Evolutionary conservation across 2,113 vertebrate species (phyloP).

Genomic region (Petaurus breviceps): DNA sequence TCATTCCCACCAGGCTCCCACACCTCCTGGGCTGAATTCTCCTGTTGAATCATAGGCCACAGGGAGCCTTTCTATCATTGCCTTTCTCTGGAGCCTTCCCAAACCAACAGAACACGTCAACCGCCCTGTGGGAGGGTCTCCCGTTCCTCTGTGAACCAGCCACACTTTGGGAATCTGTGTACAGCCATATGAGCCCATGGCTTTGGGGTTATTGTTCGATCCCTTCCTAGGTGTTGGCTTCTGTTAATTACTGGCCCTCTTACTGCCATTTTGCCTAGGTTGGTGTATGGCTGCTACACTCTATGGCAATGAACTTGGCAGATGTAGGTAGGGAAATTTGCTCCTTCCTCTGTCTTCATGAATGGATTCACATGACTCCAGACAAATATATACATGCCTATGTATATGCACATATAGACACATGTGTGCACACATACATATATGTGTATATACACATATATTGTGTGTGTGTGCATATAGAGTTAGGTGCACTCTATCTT

Average conservation of each 20-base stretch:
- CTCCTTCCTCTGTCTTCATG: neutral
- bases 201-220: neutral
- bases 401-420: no score
- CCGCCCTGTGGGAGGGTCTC: neutral
- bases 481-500: no score
- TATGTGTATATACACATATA: no score
- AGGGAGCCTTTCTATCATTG: neutral
- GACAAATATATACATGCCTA: neutral
- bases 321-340: no score
- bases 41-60: neutral
- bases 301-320: neutral
- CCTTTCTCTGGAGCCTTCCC: neutral
- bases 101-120: no score
- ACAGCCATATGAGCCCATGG: no score
- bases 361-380: neutral
- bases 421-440: no score
- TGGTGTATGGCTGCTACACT: neutral
- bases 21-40: neutral
- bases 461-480: no score
- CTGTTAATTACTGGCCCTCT: neutral
- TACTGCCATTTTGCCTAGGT: neutral
- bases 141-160: neutral
- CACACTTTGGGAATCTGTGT: neutral
- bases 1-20: neutral
- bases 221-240: neutral